Conservation (phyloP, 2,113 vertebrate genomes). For the Dascyllus trimaculatus region DNA sequence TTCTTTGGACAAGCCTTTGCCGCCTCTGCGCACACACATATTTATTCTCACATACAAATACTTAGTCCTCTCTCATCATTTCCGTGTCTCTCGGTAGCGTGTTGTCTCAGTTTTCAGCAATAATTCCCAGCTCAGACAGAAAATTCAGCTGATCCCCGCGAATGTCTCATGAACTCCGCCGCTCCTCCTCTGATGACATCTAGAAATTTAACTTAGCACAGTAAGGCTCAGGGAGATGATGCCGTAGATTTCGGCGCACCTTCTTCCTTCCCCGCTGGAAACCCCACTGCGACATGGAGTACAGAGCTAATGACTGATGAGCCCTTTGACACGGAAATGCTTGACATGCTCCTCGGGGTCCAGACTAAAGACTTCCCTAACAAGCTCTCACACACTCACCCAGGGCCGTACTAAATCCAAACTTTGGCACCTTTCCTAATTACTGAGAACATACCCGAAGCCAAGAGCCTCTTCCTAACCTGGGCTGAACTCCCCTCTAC, state of each 20-base stretch:
- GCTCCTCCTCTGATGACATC: conserved; percentile 44
- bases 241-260: conserved; percentile 37
- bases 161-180: conserved; percentile 31
- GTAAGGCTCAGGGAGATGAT: conserved; percentile 60
- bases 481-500: conserved; percentile 73
- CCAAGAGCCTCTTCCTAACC: conserved; percentile 76
- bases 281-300: conserved; percentile 58
- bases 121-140: conserved; percentile 31
- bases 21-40: conserved; percentile 19
- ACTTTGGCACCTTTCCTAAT: conserved; percentile 84
- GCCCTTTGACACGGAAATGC: conserved; percentile 79
- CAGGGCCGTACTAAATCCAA: conserved; percentile 82
- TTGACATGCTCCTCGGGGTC: conserved; percentile 79
- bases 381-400: conserved; percentile 76
- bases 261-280: conserved; percentile 49
- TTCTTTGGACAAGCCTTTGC: conserved; percentile 22
- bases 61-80: conserved; percentile 22
- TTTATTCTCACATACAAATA: conserved; percentile 41
- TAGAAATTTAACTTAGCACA: conserved; percentile 31
- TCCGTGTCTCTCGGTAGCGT: conserved; percentile 7
- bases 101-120: conserved; percentile 18
- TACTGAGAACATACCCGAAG: conserved; percentile 77
- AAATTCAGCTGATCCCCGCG: conserved; percentile 32
- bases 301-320: conserved; percentile 81
- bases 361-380: conserved; percentile 81